Base-by-base conservation (phyloP, 2,113 vertebrate species). In the Cynopterus brachyotis region DNA sequence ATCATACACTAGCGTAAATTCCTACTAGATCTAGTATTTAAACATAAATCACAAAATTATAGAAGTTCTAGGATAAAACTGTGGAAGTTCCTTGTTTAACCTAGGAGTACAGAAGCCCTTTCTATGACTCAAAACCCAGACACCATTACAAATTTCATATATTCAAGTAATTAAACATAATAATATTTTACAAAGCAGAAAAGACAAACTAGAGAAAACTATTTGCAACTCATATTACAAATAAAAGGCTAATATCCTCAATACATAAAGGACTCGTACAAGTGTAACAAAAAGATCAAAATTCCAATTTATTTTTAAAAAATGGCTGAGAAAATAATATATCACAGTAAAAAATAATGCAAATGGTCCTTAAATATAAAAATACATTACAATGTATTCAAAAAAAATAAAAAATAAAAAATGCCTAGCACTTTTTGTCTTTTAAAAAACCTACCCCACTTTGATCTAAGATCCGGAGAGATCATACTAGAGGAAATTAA, bases 111-210 rank as follows among this genome's bases (percentile, higher is more conserved):
- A 89, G 24, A 80, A 60, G 32, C 45, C 50, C 32, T 83, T 84
- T 81, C 57, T 67, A 55, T 45, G 69, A 76, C 28, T 94, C n/a
- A 94, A 93, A 95, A 73, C 15, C 4, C 17, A 89, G 60, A 80
- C n/a, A 60, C 32, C 20, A 89, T 62, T 69, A 20, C 59, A 70
- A 96, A 62, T 88, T 55, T 62, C 1, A 89, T 62, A 60, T 40
- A 35, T 47, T 81, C 62, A 94, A 91, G 26, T 35, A 89, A 92
- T 75, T n/a, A 91, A 87, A 91, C n/a, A n/a, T 42, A 53, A 89
- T 3, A 60, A 35, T 66, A 19, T 85, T 85, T 95, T 57, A 86
- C 40, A 80, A 91, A 87, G 16, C 70, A 66, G 60, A 88, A 82
- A 88, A 79, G 47, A 81, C 35, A 57, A 91, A 60, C 20, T 60